A percentile compares a stretch with the other conserved stretches of the same genome.
phyloP scores from a whole-genome alignment of 1,140 invertebrate genomes.

The Temnothorax longispinosus region DNA sequence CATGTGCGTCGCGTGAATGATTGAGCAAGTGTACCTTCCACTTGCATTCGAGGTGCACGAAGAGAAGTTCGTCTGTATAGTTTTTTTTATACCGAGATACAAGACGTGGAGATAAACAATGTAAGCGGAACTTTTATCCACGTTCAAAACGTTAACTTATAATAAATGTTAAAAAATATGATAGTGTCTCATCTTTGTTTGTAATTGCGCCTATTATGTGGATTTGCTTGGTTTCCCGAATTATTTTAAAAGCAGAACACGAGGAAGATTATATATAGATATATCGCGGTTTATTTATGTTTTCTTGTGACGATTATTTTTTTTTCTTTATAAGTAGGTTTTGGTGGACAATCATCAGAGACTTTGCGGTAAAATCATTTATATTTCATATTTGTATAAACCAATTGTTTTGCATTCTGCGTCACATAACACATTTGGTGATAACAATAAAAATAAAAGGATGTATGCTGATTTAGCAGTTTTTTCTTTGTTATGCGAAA shows the following conservation, averaged over 20 bases:
- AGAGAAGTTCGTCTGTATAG: constrained; percentile 66
- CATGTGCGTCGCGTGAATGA: constrained; percentile 41
- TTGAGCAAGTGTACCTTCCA: not conserved
- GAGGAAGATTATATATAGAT: not conserved
- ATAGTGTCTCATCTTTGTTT: constrained; percentile 33
- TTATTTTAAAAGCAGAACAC: not conserved
- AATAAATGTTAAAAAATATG: constrained; percentile 66
- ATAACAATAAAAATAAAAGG: constrained; percentile 3
- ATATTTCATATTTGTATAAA: constrained; percentile 59
- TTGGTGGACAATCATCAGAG: constrained; percentile 1
- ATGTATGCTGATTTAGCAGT: not conserved
- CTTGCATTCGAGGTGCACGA: not conserved
- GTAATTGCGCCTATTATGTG: not conserved
- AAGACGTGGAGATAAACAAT: constrained; percentile 45
- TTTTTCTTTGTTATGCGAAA: constrained; percentile 11
- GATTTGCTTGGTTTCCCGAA: not conserved
- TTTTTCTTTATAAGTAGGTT: not conserved
- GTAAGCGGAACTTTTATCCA: constrained; percentile 49
- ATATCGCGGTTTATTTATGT: constrained; percentile 2
- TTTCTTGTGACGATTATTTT: constrained; percentile 32
- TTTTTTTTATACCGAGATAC: constrained; percentile 73
- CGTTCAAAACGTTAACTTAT: constrained; percentile 55
- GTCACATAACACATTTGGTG: constrained; percentile 19
- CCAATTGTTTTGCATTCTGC: constrained; percentile 35
- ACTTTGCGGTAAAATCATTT: constrained; percentile 55